Conservation (phyloP, 2,888 invertebrate genomes). For the Melanostoma scalare region DNA sequence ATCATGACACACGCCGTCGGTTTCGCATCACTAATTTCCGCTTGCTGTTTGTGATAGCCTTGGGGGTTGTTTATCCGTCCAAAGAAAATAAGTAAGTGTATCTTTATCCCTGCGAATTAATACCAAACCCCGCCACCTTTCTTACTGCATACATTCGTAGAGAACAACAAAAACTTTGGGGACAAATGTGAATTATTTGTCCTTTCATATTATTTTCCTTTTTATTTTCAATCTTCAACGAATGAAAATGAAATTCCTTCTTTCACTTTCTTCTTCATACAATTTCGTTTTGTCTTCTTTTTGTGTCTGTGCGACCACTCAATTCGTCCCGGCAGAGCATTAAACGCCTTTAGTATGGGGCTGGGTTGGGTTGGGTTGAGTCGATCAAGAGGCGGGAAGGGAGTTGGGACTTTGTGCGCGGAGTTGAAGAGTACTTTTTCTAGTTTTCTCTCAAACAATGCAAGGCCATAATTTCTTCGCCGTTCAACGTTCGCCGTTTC, state of each 20-base stretch:
- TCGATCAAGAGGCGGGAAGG: conserved; percentile 1
- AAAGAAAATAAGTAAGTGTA: conserved; percentile 28
- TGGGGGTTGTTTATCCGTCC: background rate
- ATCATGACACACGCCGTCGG: conserved; percentile 59
- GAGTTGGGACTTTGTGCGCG: background rate
- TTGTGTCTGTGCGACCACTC: conserved; percentile 54
- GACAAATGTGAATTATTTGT: conserved; percentile 46
- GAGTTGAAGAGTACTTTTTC: conserved; percentile 50
- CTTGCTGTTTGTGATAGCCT: conserved; percentile 63
- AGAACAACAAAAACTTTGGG: conserved; percentile 18
- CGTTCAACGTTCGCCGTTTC: conserved; percentile 48
- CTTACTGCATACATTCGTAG: background rate
- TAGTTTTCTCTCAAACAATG: conserved; percentile 61
- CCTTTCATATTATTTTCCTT: conserved; percentile 42
- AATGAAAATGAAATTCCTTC: conserved; percentile 71
- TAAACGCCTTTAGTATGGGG: conserved; percentile 45
- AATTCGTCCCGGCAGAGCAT: conserved; percentile 62
- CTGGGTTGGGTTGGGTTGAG: background rate
- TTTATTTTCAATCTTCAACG: conserved; percentile 52
- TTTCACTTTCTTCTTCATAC: conserved; percentile 65
- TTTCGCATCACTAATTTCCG: conserved; percentile 69
- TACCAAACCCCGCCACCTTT: conserved; percentile 9
- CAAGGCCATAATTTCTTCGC: conserved; percentile 64
- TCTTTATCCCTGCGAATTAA: conserved; percentile 45
- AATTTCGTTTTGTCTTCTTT: conserved; percentile 25